These are phyloP conservation scores for Mormyrus lacerda DNA, from an alignment of 2,113 vertebrate genomes.

Conservation along the genomic window DNA sequence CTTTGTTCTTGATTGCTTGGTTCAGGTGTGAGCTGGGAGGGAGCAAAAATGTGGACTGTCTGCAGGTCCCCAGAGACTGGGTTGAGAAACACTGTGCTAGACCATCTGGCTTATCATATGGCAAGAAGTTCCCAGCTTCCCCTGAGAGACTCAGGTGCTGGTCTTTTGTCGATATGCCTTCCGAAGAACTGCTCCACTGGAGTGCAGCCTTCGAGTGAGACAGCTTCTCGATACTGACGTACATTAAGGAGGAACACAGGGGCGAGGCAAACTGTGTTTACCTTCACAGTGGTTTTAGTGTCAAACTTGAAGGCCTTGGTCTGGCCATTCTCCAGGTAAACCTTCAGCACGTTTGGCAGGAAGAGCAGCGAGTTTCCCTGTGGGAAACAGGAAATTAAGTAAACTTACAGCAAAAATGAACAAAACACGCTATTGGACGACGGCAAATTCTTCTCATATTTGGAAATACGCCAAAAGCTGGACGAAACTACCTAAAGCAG, in stretches of 20 bases:
- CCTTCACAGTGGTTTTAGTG: conserved; percentile 87
- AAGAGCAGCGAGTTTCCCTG: conserved; percentile 93
- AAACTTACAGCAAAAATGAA: conserved; percentile 14
- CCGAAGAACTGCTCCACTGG: neutral
- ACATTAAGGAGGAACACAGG: neutral
- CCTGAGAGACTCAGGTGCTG: neutral
- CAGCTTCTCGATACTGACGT: neutral
- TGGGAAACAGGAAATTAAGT: conserved; percentile 12
- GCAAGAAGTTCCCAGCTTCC: neutral
- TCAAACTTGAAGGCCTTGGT: conserved; percentile 97
- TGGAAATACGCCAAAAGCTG: neutral
- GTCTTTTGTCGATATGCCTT: neutral
- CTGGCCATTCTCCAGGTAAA: conserved; percentile 96
- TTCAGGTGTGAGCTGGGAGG: neutral
- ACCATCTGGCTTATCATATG: neutral
- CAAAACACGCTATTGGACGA: neutral
- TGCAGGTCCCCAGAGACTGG: neutral
- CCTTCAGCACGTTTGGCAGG: conserved; percentile 91
- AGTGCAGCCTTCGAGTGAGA: neutral
- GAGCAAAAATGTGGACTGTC: neutral
- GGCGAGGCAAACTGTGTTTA: conserved; percentile 38
- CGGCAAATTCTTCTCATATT: neutral
- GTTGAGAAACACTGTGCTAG: neutral
- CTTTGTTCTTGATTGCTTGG: neutral
- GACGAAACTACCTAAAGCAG: neutral